A percentile compares a stretch with the other conserved stretches of the same genome.
Conservation (phyloP, 2,113 vertebrate genomes). For the Menidia beryllina region DNA sequence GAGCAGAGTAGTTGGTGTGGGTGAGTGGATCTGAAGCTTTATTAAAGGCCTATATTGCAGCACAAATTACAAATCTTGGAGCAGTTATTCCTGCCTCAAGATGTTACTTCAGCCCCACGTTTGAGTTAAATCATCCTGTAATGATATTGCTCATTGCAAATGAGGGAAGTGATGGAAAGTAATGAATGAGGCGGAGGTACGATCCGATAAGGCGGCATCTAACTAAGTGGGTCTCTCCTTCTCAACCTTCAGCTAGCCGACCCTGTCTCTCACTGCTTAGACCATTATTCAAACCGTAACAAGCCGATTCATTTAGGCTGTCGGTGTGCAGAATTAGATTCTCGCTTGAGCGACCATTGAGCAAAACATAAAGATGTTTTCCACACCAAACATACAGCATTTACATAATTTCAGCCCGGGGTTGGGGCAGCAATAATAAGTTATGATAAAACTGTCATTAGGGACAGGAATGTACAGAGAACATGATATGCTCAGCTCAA, state of each 20-base stretch:
- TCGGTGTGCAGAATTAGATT: slow-evolving; percentile 79
- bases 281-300: slow-evolving; percentile 77
- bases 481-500: slow-evolving; percentile 44
- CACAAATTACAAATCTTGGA: slow-evolving; percentile 66
- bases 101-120: slow-evolving; percentile 57
- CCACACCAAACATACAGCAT: slow-evolving; percentile 66
- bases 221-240: slow-evolving; percentile 75
- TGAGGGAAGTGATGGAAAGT: slow-evolving; percentile 68
- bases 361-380: slow-evolving; percentile 75
- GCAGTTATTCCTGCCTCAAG: slow-evolving; percentile 58
- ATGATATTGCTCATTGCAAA: slow-evolving; percentile 75
- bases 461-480: slow-evolving; percentile 51
- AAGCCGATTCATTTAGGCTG: slow-evolving; percentile 79
- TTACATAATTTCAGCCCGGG: slow-evolving; percentile 79
- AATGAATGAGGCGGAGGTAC: slow-evolving; percentile 73
- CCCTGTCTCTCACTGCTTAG: slow-evolving; percentile 48
- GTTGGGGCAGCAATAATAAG: slow-evolving; percentile 77
- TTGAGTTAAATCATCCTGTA: slow-evolving; percentile 70
- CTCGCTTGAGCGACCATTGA: slow-evolving; percentile 71
- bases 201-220: slow-evolving; percentile 71
- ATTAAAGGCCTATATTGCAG: slow-evolving; percentile 64
- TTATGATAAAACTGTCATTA: slow-evolving; percentile 83
- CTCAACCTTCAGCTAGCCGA: slow-evolving; percentile 72
- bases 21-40: slow-evolving; percentile 59
- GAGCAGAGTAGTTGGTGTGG: slow-evolving; percentile 33